A percentile compares a stretch with the other conserved stretches of the same genome.
Conservation (phyloP, 1,140 invertebrate species). For the Scaptomyza montana region DNA sequence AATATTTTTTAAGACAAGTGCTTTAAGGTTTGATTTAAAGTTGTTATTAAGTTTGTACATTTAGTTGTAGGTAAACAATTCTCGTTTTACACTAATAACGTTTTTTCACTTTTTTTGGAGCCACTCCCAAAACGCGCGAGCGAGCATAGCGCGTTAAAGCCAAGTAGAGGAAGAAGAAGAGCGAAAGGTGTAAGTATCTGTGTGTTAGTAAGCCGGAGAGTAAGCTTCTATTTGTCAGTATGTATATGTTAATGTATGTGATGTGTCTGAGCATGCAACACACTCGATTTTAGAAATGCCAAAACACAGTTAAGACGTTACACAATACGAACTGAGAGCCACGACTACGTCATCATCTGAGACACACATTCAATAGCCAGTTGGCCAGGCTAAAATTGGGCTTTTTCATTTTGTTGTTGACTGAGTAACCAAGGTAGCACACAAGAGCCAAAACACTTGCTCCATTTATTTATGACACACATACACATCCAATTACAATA, state of each 20-base stretch:
- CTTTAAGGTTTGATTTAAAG: not conserved
- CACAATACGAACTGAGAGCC: slow-evolving; percentile 51
- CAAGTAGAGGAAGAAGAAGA: slow-evolving; percentile 46
- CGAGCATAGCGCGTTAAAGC: slow-evolving; percentile 55
- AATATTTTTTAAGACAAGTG: not conserved
- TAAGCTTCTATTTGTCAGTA: slow-evolving; percentile 26
- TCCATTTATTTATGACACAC: slow-evolving; percentile 33
- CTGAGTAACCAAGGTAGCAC: slow-evolving; percentile 50
- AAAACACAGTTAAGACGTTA: slow-evolving; percentile 78
- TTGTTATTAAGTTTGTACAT: slow-evolving; percentile 17
- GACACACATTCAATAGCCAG: not conserved
- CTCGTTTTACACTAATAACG: slow-evolving; percentile 27
- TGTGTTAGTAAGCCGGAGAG: slow-evolving; percentile 43
- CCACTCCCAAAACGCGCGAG: slow-evolving; percentile 74
- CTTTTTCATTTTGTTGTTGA: slow-evolving; percentile 38
- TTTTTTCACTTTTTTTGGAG: slow-evolving; percentile 66
- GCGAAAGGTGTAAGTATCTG: slow-evolving; percentile 25
- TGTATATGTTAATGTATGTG: too few relatives aligned
- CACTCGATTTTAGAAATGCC: slow-evolving; percentile 69
- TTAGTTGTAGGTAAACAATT: slow-evolving; percentile 38
- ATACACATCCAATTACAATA: slow-evolving; percentile 6
- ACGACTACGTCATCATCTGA: slow-evolving; percentile 70
- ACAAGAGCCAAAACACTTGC: slow-evolving; percentile 36
- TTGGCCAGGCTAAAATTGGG: slow-evolving; percentile 31
- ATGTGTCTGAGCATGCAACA: slow-evolving; percentile 39